These are phyloP conservation scores for Wasmannia auropunctata DNA, from an alignment of 1,140 invertebrate species.

Conservation along the genomic window DNA sequence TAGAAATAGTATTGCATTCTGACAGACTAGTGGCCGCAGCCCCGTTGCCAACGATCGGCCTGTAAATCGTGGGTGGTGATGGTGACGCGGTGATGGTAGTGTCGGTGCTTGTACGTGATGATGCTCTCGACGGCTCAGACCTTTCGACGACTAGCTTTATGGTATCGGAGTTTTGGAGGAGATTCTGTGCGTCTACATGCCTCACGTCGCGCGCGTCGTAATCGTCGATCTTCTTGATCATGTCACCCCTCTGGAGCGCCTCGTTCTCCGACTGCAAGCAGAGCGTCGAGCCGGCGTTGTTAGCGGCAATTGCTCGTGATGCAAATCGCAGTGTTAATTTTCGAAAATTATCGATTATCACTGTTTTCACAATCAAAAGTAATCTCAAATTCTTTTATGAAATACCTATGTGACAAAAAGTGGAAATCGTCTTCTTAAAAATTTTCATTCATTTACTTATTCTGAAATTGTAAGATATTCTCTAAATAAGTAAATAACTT, in stretches of 20 bases:
- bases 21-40: conserved; percentile 81
- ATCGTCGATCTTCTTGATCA: conserved; percentile 95
- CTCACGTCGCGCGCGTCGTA: conserved; percentile 93
- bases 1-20: conserved; percentile 75
- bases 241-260: conserved; percentile 93
- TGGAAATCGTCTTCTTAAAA: too few species aligned
- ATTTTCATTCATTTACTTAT: not conserved
- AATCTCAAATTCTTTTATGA: too few species aligned
- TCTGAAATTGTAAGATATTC: not conserved
- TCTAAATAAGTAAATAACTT: not conserved
- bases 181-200: conserved; percentile 95
- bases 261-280: conserved; percentile 91
- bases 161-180: conserved; percentile 92
- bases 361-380: not conserved
- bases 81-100: conserved; percentile 65
- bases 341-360: not conserved
- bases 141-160: conserved; percentile 87
- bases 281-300: conserved; percentile 19
- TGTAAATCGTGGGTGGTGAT: conserved; percentile 87
- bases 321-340: too few species aligned
- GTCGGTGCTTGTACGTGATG: conserved; percentile 65
- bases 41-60: conserved; percentile 76
- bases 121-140: conserved; percentile 82
- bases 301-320: not conserved
- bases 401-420: too few species aligned